Base-by-base conservation (phyloP, 2,113 vertebrate species). In the Seriola rivoliana region DNA sequence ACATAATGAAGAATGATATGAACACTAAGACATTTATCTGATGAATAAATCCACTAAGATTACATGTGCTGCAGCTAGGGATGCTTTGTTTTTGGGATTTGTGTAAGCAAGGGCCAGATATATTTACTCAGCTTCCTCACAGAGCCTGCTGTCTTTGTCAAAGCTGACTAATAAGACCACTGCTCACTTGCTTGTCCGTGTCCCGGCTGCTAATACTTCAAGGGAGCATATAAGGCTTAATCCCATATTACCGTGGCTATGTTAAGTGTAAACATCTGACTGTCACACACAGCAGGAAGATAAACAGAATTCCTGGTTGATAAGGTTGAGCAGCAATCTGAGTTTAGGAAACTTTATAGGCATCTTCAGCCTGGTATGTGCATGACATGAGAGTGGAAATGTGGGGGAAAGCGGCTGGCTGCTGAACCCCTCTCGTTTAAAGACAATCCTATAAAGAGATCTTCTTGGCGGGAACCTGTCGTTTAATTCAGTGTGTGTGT, bases 181-280 rank as follows among this genome's bases (percentile, higher is more conserved):
- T 82, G 88, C 83, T 77, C 14, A 11, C 82, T 84, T 42, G 74
- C 68, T 75, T 52, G 85, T 88, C 78, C 87, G 68, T 79, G 75
- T 88, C 76, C 68, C 44, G 79, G 48, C 71, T 34, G 74, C 76
- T 75, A 91, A 86, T 79, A 64, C 87, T 90, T 89, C 71, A 79
- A 86, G 65, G 0, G 4, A 87, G 83, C 67, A 19, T 70, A 83
- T 44, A 19, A 19, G 16, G 64, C 89, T 75, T 92, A 95, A 96
- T 91, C 89, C 86, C 86, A 86, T 78, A 88, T 94, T 92, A 86
- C 76, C 72, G 75, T 62, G 82, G 88, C 88, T 94, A 90, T 90
- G 89, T 93, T 92, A 95, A 93, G 86, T 91, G 91, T 92, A 94
- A 95, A 75, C 85, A 82, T 93, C 91, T 95, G 91, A 80, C 91